Base-by-base conservation (phyloP, 1,140 invertebrate genomes). In the Drosophila albomicans region DNA sequence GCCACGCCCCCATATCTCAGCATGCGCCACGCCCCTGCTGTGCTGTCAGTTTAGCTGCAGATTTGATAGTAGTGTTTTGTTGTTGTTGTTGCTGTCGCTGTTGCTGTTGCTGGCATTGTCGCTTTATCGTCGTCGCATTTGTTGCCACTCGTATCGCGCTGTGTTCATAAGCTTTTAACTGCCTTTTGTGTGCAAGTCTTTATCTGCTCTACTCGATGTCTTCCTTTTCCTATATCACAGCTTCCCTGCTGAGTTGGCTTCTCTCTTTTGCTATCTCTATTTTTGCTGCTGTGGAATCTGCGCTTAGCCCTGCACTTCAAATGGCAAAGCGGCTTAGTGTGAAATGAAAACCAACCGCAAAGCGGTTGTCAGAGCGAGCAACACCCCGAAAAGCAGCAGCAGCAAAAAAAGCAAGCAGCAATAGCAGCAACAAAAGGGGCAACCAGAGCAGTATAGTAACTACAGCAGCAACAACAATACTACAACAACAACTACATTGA, bases 121-220 rank as follows among this genome's bases (percentile, higher is more conserved):
- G 58, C 59, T 65, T 58, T 63, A 75, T 75, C 46, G 45, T 41
- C 10, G 35, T 61, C 45, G 32, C 38, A 66, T 72, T 76, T 72
- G 68, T 65, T 28, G 61, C 73, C 38, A 46, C 67, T 75, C 51
- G 15, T 32, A 45, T 59, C 59, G 16, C 49, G 73, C 67, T 73
- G 32, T 51, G 68, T 68, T 59, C 45, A 71, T 65, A 80, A 84
- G 81, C 81, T 80, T 84, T 80, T 78, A 78, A 79, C 81, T 51
- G 65, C 32, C 73, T 80, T 77, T 77, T 80, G 81, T 71, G 48
- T 45, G 65, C 28, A 8, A 30, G 20, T 48, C 28, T 25, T 62
- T 4, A 2, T 58, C n/a, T 56, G 4, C 20, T 25, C 20, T 25
- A 25, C 20, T 32, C 35, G 0, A 43, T 49, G 5, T 61, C n/a